Evolutionary conservation across 2,888 invertebrate genomes (phyloP), one percentile per base, ranked within the genome.

Genomic region (Oscheius myriophilus): DNA sequence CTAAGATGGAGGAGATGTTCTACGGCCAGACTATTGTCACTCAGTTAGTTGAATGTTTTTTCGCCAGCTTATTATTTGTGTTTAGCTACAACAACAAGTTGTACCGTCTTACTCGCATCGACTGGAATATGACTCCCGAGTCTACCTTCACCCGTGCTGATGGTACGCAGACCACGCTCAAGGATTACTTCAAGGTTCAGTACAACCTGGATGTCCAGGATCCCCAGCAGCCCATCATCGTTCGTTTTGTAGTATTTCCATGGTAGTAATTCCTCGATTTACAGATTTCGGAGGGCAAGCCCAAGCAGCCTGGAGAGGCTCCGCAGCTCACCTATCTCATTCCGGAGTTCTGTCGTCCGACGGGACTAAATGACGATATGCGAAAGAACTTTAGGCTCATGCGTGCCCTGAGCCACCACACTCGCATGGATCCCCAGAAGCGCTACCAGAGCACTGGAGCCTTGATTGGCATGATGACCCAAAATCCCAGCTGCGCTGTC

Each of bases 331-430:
- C 74, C 43, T 88, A 87, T 73, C 89, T 96, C 21, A 90, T 97
- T 16, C 96, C 96, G 0, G 96, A 96, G 87, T 88, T 96, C 12
- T 94, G 93, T 82, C 92, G 91, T 84, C 87, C 95, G 83, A 94
- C 96, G 0, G 96, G 96, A 0, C 88, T 97, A 0, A 92, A 93
- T 0, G 95, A 96, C 78, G 91, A 91, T 43, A 92, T 95, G 89
- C 89, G 93, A 1, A 89, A 88, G 18, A 93, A 97, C 88, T 92
- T 92, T 86, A 90, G 90, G 78, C 64, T 77, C 64, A 89, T 95
- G 0, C 95, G 96, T 62, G 91, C 92, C 0, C 88, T 96, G 72
- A 91, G 91, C 0, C 88, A 89, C 0, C 91, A 92, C 83, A 95
- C 95, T 0, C 90, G 93, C 70, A 90, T 95, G 14, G 90, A 91